Evolutionary conservation across 2,797 vertebrate species (phyloP).

Genomic region (Pelobates cultripes): DNA sequence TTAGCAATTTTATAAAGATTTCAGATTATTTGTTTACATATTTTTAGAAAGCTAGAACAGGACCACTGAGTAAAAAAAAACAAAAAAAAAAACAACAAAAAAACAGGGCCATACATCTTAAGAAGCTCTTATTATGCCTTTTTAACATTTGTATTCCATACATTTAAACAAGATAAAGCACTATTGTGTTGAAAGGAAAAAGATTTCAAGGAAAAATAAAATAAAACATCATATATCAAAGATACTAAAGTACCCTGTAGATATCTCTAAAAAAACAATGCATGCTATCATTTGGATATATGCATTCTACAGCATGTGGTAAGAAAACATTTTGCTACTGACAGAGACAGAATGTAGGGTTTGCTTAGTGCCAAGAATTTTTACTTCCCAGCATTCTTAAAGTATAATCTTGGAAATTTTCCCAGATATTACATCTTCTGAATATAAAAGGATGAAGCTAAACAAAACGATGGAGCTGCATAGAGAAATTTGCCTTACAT

Average conservation of each 20-base stretch:
- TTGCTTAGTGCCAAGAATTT: conserved; percentile 44
- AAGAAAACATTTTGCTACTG: conserved; percentile 40
- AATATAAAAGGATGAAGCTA: conserved; percentile 35
- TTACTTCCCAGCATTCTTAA: conserved; percentile 54
- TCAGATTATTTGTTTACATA: conserved; percentile 16
- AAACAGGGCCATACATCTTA: not conserved
- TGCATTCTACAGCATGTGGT: conserved; percentile 48
- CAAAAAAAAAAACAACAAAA: not conserved
- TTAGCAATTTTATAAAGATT: conserved; percentile 12
- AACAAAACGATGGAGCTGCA: conserved; percentile 16
- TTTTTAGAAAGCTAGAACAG: not conserved
- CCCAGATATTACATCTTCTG: conserved; percentile 49
- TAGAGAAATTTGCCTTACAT: not conserved
- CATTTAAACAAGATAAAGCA: not conserved
- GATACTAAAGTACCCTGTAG: conserved; percentile 11
- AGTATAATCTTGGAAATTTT: conserved; percentile 48
- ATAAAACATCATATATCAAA: not conserved
- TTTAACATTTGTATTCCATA: conserved; percentile 2
- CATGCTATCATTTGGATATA: conserved; percentile 27
- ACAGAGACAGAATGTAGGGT: conserved; percentile 43
- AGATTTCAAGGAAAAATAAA: not conserved
- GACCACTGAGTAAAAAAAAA: not conserved
- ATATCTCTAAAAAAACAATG: conserved; percentile 24
- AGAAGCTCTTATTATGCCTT: not conserved
- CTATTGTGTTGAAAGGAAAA: not conserved